These are phyloP conservation scores for Phodopus roborovskii DNA, from an alignment of 2,113 vertebrate genomes.

Conservation along the genomic window DNA sequence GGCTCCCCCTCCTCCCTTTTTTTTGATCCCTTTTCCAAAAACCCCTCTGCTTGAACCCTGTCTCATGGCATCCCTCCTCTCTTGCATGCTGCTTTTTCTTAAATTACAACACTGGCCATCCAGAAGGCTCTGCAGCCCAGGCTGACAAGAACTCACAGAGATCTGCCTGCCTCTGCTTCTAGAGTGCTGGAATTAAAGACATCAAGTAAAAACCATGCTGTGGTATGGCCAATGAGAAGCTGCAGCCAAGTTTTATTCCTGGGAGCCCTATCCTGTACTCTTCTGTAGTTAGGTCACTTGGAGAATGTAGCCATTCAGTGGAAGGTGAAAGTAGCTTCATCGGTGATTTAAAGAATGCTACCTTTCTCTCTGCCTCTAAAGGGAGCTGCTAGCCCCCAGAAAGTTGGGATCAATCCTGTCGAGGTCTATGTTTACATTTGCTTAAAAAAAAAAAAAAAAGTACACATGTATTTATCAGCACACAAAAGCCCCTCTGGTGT, in stretches of 20 bases:
- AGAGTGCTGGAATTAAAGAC: too few species aligned
- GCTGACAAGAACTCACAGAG: too few species aligned
- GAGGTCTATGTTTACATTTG: constrained; percentile 60
- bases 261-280: neutral
- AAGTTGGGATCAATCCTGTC: constrained; percentile 53
- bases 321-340: constrained; percentile 14
- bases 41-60: too few species aligned
- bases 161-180: too few species aligned
- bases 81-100: too few species aligned
- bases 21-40: too few species aligned
- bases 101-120: too few species aligned
- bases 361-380: constrained; percentile 45
- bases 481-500: constrained; percentile 32
- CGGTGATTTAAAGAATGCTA: neutral
- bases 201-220: neutral
- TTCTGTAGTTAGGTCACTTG: neutral
- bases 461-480: neutral
- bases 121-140: too few species aligned
- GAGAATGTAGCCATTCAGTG: constrained; percentile 52
- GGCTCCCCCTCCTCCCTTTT: too few species aligned
- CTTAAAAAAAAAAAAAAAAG: neutral
- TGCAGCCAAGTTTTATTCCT: too few species aligned
- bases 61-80: too few species aligned
- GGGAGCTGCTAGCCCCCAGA: constrained; percentile 39
- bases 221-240: neutral